A percentile compares a stretch with the other conserved stretches of the same genome.
phyloP scores from a whole-genome alignment of 1,140 invertebrate species.

The Mylabris phalerata region DNA sequence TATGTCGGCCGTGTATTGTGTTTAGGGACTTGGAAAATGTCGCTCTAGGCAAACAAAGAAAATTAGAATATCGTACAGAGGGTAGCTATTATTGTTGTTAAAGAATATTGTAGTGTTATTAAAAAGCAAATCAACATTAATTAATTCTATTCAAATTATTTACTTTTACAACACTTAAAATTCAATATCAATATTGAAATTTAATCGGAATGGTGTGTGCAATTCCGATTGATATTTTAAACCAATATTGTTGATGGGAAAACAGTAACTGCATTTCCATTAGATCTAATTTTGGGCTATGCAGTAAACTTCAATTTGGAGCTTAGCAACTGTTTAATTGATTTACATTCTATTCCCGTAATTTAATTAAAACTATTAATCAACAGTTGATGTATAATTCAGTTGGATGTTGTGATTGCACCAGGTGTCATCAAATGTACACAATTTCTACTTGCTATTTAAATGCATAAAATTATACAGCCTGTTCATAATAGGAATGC shows the following conservation, averaged over 20 bases:
- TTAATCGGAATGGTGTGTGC: no score
- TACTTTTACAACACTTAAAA: no score
- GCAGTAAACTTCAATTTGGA: constrained; percentile 10
- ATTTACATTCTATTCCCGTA: constrained; percentile 16
- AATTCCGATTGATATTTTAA: background rate
- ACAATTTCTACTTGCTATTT: background rate
- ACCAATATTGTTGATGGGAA: no score
- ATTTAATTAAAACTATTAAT: constrained; percentile 17
- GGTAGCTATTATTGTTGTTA: no score
- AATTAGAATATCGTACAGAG: no score
- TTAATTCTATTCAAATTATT: no score
- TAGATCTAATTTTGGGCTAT: constrained; percentile 8
- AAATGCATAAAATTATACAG: background rate
- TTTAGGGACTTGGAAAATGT: background rate
- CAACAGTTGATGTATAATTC: constrained; percentile 13
- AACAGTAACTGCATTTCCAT: background rate
- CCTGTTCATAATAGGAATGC: no score
- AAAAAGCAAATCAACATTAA: no score
- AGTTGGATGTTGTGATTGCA: constrained; percentile 3
- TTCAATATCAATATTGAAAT: no score
- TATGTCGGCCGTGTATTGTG: background rate
- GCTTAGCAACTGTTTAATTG: constrained; percentile 13
- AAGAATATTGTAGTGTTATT: no score
- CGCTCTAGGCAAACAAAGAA: no score
- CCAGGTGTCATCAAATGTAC: constrained; percentile 2